Evolutionary conservation across 2,797 vertebrate genomes (phyloP), one percentile per base, ranked within the genome.

Genomic region (Schizopygopsis pylzovi): DNA sequence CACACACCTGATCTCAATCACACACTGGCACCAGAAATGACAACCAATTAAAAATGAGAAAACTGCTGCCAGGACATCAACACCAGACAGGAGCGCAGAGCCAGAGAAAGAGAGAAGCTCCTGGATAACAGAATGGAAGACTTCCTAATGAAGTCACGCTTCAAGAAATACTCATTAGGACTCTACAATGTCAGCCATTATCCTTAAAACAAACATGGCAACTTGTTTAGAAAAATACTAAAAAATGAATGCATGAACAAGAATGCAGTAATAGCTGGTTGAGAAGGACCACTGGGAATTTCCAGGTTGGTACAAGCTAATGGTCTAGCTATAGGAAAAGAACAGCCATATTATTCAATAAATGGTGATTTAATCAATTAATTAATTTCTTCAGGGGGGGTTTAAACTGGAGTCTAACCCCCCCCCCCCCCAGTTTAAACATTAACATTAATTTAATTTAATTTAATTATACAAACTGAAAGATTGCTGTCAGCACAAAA

Each of bases 21-120:
- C 80, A 85, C 28, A 33, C 71, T 90, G 85, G 84, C 87, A 86
- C 79, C 41, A 68, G 70, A 87, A 78, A 89, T 90, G 90, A 89
- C 90, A 89, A 85, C 90, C 86, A 89, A 88, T 90, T 89, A 90
- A 88, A 89, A 83, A 56, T 13, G 39, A 83, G 33, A 79, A 75
- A 87, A 80, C n/a, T 72, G 77, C 41, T 49, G 68, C 77, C 68
- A 85, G 41, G 65, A 82, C 39, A 84, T 71, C 49, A 76, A 84
- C 86, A 85, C 37, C 82, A 77, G 84, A 85, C 39, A 49, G 70
- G 9, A 83, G 68, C 59, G 81, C 80, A 86, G 45, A 79, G 49
- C 54, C 25, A 16, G 6, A 47, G 65, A 65, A 56, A 54, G 33
- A 77, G 52, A 84, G 33, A 63, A 41, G 47, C 70, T 77, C 37